These are phyloP conservation scores for Limnothrissa miodon DNA, from an alignment of 2,113 vertebrate genomes.

Conservation along the genomic window DNA sequence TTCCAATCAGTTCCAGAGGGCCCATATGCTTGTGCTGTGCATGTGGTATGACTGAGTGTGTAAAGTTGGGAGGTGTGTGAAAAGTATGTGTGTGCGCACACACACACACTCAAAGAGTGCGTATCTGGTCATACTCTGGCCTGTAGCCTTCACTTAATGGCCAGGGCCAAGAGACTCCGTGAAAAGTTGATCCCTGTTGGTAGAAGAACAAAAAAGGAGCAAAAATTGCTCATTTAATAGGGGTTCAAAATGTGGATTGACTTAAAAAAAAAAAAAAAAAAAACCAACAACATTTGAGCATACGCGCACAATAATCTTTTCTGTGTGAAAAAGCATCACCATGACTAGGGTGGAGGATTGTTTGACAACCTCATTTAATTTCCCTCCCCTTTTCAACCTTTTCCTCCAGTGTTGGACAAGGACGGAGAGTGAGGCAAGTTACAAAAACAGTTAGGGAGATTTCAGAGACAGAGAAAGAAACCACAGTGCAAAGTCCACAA, in stretches of 20 bases:
- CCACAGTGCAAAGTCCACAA: slow-evolving; percentile 27
- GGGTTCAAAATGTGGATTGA: slow-evolving; percentile 58
- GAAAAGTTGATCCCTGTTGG: slow-evolving; percentile 90
- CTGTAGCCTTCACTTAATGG: slow-evolving; percentile 88
- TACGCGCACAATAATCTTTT: not conserved
- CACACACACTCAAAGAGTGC: slow-evolving; percentile 55
- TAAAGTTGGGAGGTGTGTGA: slow-evolving; percentile 49
- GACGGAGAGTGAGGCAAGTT: slow-evolving; percentile 52
- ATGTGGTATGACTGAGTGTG: slow-evolving; percentile 8
- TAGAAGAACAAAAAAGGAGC: slow-evolving; percentile 87
- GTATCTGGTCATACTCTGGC: slow-evolving; percentile 81
- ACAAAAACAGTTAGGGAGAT: not conserved
- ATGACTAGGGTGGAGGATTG: slow-evolving; percentile 15
- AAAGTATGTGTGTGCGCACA: slow-evolving; percentile 51
- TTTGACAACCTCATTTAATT: not conserved
- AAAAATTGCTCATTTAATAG: slow-evolving; percentile 87
- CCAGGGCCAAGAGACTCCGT: slow-evolving; percentile 93
- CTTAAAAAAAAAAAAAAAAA: slow-evolving; percentile 52
- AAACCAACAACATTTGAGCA: slow-evolving; percentile 18
- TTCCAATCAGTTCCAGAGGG: not conserved
- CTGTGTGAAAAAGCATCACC: not conserved
- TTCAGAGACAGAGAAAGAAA: slow-evolving; percentile 27
- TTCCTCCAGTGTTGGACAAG: slow-evolving; percentile 59
- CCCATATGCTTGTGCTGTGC: not conserved
- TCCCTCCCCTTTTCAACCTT: slow-evolving; percentile 54